phyloP scores from a whole-genome alignment of 2,113 vertebrate genomes.

The Bucco capensis region DNA sequence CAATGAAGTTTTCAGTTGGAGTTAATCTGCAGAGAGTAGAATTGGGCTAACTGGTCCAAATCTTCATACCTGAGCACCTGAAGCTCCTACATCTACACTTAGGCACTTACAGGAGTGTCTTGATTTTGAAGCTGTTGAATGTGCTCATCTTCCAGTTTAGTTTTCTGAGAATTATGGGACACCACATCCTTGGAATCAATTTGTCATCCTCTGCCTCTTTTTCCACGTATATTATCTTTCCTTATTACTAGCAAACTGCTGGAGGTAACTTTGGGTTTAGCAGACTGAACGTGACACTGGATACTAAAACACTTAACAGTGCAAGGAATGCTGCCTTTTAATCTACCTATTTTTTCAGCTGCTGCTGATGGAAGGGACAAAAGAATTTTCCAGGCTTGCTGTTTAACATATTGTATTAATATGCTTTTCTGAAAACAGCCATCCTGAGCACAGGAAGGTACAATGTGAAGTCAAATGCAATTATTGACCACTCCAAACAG shows the following conservation, averaged over 20 bases:
- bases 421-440: not conserved
- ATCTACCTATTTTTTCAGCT: slow-evolving; percentile 27
- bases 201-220: slow-evolving; percentile 16
- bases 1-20: not conserved
- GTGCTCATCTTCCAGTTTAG: not conserved
- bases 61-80: not conserved
- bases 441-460: not conserved
- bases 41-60: not conserved
- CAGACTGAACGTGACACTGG: not conserved
- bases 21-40: not conserved
- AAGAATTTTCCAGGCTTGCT: not conserved
- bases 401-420: not conserved
- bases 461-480: not conserved
- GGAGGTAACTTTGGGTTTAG: not conserved
- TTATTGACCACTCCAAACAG: not conserved
- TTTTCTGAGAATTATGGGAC: not conserved
- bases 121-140: not conserved
- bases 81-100: not conserved
- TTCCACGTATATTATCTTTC: not conserved
- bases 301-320: not conserved
- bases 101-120: not conserved
- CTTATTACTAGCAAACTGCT: not conserved
- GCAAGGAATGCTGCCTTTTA: not conserved
- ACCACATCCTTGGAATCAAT: not conserved
- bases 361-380: not conserved